These are phyloP conservation scores for Stegodyphus dumicola DNA, from an alignment of 1,140 invertebrate species.

Conservation along the genomic window DNA sequence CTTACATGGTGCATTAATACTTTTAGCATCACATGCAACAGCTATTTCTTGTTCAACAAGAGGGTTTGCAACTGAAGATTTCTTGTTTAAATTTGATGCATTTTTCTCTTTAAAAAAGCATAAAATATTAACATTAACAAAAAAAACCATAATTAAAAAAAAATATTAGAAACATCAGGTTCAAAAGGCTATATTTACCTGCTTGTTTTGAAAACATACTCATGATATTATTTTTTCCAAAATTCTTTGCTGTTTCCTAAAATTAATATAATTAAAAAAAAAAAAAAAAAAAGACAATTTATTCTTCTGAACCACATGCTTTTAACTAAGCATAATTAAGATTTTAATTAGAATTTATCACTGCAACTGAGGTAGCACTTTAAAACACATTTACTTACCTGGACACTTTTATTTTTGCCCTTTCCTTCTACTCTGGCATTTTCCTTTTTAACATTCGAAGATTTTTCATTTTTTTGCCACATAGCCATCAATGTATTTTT, in stretches of 20 bases:
- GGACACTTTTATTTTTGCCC: neutral
- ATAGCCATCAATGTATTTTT: conserved; percentile 27
- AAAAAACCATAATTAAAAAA: too few relatives aligned
- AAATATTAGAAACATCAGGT: too few relatives aligned
- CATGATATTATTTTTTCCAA: conserved; percentile 26
- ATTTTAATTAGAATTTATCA: too few relatives aligned
- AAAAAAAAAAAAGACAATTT: neutral
- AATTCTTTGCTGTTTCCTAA: neutral
- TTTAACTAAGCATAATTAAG: too few relatives aligned
- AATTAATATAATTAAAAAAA: neutral
- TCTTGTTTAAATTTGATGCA: too few relatives aligned
- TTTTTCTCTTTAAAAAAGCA: too few relatives aligned
- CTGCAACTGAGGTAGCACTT: neutral
- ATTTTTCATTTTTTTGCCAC: conserved; percentile 44
- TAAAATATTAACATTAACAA: too few relatives aligned
- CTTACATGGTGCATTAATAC: too few relatives aligned
- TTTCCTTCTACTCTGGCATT: conserved; percentile 11
- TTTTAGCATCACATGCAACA: too few relatives aligned
- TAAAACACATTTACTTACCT: neutral
- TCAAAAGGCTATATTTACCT: neutral
- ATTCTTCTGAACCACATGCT: too few relatives aligned
- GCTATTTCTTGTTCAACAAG: too few relatives aligned
- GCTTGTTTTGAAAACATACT: conserved; percentile 45
- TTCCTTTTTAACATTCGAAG: conserved; percentile 1
- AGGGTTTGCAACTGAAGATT: too few relatives aligned